Percentiles rank a stretch among this genome's conserved stretches.
Evolutionary conservation across 2,113 vertebrate genomes (phyloP).

Genomic region (Tetrax tetrax): DNA sequence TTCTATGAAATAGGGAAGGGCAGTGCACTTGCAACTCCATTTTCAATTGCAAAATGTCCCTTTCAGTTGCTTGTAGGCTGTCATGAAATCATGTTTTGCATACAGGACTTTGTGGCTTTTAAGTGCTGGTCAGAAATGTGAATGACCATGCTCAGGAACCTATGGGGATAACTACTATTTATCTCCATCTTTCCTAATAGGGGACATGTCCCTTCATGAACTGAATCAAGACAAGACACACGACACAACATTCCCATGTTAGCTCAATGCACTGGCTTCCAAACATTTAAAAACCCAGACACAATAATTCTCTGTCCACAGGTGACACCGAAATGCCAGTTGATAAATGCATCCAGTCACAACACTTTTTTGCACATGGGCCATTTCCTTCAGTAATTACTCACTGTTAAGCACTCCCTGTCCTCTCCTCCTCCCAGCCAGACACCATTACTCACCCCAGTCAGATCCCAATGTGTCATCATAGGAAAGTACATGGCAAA

Average conservation of each 20-base stretch:
- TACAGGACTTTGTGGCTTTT: neutral
- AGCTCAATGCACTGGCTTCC: neutral
- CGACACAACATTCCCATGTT: neutral
- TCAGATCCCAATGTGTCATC: constrained; percentile 62
- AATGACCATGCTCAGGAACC: neutral
- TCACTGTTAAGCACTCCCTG: constrained; percentile 42
- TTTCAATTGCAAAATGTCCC: neutral
- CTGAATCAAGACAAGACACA: neutral
- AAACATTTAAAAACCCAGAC: constrained; percentile 32
- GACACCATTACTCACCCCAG: constrained; percentile 58
- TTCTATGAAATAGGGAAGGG: neutral
- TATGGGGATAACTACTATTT: neutral
- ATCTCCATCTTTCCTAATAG: neutral
- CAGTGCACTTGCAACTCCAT: neutral
- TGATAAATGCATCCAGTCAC: constrained; percentile 49
- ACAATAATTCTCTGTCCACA: constrained; percentile 1
- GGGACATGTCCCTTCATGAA: neutral
- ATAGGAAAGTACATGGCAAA: constrained; percentile 71
- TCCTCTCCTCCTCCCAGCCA: constrained; percentile 46
- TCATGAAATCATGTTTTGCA: neutral
- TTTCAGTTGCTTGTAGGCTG: neutral
- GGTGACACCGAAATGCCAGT: constrained; percentile 35
- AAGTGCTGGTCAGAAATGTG: neutral
- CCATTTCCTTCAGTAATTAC: constrained; percentile 47
- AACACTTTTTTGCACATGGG: constrained; percentile 15